These are phyloP conservation scores for Temnothorax unifasciatus DNA, from an alignment of 2,888 invertebrate genomes.

Conservation along the genomic window DNA sequence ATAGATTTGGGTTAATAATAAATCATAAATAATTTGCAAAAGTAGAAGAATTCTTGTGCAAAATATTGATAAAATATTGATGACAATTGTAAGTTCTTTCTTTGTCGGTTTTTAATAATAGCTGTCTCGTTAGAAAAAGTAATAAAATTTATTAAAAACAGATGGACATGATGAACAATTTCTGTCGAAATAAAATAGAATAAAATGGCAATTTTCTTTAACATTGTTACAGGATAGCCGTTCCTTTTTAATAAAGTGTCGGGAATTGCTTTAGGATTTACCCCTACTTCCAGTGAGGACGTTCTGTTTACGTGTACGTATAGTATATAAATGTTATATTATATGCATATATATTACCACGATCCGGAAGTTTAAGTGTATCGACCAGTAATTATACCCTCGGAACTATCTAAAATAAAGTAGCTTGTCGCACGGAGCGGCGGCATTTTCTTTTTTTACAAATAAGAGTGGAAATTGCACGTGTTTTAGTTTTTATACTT, in stretches of 20 bases:
- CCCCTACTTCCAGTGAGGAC: slow-evolving; percentile 14
- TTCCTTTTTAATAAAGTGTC: neutral
- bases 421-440: slow-evolving; percentile 36
- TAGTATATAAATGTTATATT: slow-evolving; percentile 39
- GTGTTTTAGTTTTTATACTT: slow-evolving; percentile 46
- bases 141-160: slow-evolving; percentile 5
- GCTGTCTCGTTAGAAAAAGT: neutral
- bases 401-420: slow-evolving; percentile 45
- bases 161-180: neutral
- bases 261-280: slow-evolving; percentile 24
- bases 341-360: slow-evolving; percentile 44
- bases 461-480: slow-evolving; percentile 59
- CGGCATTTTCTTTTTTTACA: slow-evolving; percentile 41
- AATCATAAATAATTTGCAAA: neutral
- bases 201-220: neutral
- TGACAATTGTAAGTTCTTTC: neutral
- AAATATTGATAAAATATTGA: neutral
- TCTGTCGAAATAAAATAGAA: slow-evolving; percentile 8
- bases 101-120: neutral
- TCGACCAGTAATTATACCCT: slow-evolving; percentile 58
- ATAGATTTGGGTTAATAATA: neutral
- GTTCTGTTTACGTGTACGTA: slow-evolving; percentile 39
- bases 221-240: neutral
- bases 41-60: neutral
- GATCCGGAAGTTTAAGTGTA: slow-evolving; percentile 61